A percentile compares a stretch with the other conserved stretches of the same genome.
Conservation (phyloP, 2,888 invertebrate species). For the Drosophila infuscata region DNA sequence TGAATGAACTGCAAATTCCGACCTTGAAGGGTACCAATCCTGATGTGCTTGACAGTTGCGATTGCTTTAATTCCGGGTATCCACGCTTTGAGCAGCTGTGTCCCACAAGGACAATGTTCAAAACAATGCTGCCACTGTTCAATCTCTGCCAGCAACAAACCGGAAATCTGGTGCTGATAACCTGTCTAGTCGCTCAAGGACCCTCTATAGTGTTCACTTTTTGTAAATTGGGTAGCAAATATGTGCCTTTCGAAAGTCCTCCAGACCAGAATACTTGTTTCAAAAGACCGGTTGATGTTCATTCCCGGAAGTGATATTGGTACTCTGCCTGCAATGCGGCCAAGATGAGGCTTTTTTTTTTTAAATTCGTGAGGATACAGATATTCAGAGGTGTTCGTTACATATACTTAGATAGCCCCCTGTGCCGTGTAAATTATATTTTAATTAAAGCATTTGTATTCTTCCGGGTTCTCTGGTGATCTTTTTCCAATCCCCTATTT, state of each 20-base stretch:
- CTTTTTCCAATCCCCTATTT: not conserved
- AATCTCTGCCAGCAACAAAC: constrained; percentile 79
- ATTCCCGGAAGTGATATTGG: constrained; percentile 54
- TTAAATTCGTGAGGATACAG: constrained; percentile 75
- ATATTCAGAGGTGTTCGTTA: constrained; percentile 75
- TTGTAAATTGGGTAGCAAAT: constrained; percentile 7
- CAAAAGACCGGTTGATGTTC: not conserved
- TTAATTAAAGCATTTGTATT: not conserved
- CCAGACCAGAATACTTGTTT: constrained; percentile 46
- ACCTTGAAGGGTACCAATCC: constrained; percentile 51
- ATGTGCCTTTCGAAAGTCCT: not conserved
- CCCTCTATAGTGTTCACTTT: constrained; percentile 81
- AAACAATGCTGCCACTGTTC: constrained; percentile 79
- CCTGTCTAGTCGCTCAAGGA: constrained; percentile 82
- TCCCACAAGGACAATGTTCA: constrained; percentile 74
- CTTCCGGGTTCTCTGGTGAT: not conserved
- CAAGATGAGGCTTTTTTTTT: constrained; percentile 58
- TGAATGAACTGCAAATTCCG: constrained; percentile 55
- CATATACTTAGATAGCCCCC: constrained; percentile 69
- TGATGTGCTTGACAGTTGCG: constrained; percentile 47
- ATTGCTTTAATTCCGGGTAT: constrained; percentile 63
- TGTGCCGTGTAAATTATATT: constrained; percentile 21
- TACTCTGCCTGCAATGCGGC: constrained; percentile 77
- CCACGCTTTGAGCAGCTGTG: constrained; percentile 75
- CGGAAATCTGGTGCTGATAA: constrained; percentile 82